Percentiles rank a stretch among this genome's conserved stretches.
Conservation (phyloP, 2,113 vertebrate genomes). For the Phainopepla nitens region DNA sequence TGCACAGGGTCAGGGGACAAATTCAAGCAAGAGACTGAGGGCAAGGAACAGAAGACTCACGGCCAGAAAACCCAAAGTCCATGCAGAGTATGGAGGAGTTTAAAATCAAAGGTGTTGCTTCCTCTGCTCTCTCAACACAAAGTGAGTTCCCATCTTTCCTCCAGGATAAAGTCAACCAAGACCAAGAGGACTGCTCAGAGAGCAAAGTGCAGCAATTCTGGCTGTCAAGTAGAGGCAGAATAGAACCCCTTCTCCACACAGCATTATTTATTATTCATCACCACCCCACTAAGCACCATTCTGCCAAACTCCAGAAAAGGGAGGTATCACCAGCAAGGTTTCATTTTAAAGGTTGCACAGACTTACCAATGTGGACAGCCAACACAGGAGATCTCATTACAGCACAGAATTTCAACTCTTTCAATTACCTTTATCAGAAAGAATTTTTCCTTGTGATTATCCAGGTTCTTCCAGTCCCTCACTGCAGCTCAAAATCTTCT, state of each 20-base stretch:
- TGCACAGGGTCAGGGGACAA: background rate
- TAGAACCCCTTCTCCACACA: background rate
- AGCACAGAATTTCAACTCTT: background rate
- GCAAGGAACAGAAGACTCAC: background rate
- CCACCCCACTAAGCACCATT: background rate
- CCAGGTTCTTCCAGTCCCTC: background rate
- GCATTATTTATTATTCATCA: slow-evolving; percentile 1
- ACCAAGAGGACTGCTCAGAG: background rate
- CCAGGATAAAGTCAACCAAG: background rate
- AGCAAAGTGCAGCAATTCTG: background rate
- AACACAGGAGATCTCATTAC: background rate
- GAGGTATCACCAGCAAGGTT: background rate
- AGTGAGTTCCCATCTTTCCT: background rate
- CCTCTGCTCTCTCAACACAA: background rate
- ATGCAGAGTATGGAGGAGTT: background rate
- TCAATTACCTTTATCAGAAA: slow-evolving; percentile 32
- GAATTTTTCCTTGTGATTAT: slow-evolving; percentile 44
- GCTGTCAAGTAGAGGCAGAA: background rate
- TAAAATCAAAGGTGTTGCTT: background rate
- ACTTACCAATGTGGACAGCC: background rate
- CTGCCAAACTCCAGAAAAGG: background rate
- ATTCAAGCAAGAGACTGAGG: background rate
- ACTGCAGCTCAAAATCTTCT: background rate
- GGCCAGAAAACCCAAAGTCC: background rate
- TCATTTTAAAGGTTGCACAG: background rate